Percentiles rank a stretch among this genome's conserved stretches.
phyloP scores from a whole-genome alignment of 2,888 invertebrate genomes.

The Stenichneumon culpator region DNA sequence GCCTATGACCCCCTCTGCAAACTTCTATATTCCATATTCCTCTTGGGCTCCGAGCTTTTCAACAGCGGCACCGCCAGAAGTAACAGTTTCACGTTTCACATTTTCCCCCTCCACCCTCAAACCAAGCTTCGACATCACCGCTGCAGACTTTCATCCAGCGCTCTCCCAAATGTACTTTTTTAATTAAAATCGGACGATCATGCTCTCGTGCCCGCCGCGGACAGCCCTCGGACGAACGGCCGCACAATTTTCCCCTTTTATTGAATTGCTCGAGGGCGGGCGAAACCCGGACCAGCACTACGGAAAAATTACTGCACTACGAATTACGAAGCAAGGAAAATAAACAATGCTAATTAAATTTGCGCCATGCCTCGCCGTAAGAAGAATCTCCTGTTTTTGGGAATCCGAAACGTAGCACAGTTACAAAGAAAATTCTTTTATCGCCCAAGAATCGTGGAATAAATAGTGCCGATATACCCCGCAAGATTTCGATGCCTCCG shows the following conservation, averaged over 20 bases:
- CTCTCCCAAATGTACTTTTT: conserved; percentile 71
- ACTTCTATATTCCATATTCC: conserved; percentile 86
- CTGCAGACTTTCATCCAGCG: conserved; percentile 51
- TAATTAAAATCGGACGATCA: conserved; percentile 76
- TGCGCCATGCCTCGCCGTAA: not conserved
- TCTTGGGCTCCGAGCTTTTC: conserved; percentile 70
- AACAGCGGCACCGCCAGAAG: conserved; percentile 35
- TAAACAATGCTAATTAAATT: conserved; percentile 9
- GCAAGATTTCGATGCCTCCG: conserved; percentile 23
- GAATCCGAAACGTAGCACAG: not conserved
- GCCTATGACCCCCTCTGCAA: conserved; percentile 84
- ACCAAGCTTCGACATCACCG: conserved; percentile 43
- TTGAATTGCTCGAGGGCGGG: conserved; percentile 71
- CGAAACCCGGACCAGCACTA: conserved; percentile 22
- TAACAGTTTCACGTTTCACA: conserved; percentile 57
- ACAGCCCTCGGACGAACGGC: conserved; percentile 50
- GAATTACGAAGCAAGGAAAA: conserved; percentile 27
- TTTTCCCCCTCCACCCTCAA: conserved; percentile 46
- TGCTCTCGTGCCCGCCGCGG: conserved; percentile 61
- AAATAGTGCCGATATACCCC: not conserved
- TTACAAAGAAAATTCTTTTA: not conserved
- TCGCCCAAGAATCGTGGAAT: not conserved
- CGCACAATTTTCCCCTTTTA: conserved; percentile 70
- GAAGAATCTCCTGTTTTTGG: not conserved
- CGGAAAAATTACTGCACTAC: conserved; percentile 49